Conservation (phyloP, 2,113 vertebrate species). For the Eptesicus fuscus region DNA sequence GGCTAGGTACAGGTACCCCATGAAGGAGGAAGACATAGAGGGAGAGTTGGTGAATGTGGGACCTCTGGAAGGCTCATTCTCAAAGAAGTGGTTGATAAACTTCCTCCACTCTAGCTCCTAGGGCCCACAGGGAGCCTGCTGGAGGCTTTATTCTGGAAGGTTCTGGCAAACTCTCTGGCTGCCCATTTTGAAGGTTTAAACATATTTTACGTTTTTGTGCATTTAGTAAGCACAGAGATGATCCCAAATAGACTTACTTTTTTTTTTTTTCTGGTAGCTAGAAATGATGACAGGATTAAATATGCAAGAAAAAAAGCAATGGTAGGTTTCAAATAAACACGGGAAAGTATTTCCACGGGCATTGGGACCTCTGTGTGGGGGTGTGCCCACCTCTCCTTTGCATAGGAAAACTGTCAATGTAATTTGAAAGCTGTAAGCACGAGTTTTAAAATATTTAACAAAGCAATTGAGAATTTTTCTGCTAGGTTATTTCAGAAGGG, state of each 20-base stretch:
- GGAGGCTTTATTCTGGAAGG: background rate
- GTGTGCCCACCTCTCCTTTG: background rate
- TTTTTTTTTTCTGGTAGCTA: background rate
- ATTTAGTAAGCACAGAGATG: background rate
- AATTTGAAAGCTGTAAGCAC: background rate
- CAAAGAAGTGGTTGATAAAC: background rate
- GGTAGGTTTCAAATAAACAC: background rate
- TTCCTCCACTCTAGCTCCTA: fast-evolving
- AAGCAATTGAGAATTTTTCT: background rate
- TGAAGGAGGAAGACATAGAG: background rate
- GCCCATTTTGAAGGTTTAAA: background rate
- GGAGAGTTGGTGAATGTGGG: background rate
- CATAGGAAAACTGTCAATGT: background rate
- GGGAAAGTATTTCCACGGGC: background rate
- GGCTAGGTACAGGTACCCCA: background rate
- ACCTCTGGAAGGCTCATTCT: background rate
- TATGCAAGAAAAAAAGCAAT: background rate
- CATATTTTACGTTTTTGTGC: background rate
- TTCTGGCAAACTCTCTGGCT: background rate
- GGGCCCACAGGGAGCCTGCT: background rate
- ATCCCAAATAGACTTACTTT: background rate
- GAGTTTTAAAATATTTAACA: background rate
- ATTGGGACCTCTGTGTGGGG: background rate
- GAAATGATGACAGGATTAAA: background rate
- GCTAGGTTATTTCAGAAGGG: background rate